These are phyloP conservation scores for Anolis apletophallus DNA, from an alignment of 2,797 vertebrate species.

Conservation along the genomic window DNA sequence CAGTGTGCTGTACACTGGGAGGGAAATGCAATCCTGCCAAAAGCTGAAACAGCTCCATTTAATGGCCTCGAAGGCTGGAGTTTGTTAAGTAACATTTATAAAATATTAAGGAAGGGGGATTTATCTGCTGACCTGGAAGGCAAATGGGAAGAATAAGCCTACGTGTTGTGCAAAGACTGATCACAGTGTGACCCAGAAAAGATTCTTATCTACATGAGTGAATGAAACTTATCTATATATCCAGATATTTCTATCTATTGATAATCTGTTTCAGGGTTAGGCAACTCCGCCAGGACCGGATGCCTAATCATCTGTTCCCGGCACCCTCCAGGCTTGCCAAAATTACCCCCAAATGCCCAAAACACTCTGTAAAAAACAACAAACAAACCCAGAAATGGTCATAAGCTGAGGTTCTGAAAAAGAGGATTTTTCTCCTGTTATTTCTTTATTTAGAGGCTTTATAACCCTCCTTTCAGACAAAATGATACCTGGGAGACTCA, in stretches of 20 bases:
- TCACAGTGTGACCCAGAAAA: slow-evolving; percentile 26
- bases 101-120: slow-evolving; percentile 65
- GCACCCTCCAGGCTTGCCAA: too few relatives aligned
- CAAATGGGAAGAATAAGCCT: slow-evolving; percentile 35
- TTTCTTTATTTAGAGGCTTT: too few relatives aligned
- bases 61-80: slow-evolving; percentile 31
- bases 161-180: neutral
- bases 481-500: too few relatives aligned
- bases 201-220: slow-evolving; percentile 16
- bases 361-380: too few relatives aligned
- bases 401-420: too few relatives aligned
- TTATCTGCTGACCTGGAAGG: slow-evolving; percentile 65
- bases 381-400: too few relatives aligned
- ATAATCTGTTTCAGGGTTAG: neutral
- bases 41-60: slow-evolving; percentile 44
- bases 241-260: neutral
- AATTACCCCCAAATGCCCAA: too few relatives aligned
- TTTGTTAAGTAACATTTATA: slow-evolving; percentile 64
- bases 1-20: slow-evolving; percentile 11
- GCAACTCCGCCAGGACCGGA: too few relatives aligned
- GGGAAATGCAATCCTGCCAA: neutral
- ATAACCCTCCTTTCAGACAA: too few relatives aligned
- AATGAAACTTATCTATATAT: neutral
- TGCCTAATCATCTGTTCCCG: too few relatives aligned
- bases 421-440: too few relatives aligned